Evolutionary conservation across 92 coral and sea anemone species (phyloP), one percentile per base, ranked within the genome.

Genomic region (Pocillopora meandrina): DNA sequence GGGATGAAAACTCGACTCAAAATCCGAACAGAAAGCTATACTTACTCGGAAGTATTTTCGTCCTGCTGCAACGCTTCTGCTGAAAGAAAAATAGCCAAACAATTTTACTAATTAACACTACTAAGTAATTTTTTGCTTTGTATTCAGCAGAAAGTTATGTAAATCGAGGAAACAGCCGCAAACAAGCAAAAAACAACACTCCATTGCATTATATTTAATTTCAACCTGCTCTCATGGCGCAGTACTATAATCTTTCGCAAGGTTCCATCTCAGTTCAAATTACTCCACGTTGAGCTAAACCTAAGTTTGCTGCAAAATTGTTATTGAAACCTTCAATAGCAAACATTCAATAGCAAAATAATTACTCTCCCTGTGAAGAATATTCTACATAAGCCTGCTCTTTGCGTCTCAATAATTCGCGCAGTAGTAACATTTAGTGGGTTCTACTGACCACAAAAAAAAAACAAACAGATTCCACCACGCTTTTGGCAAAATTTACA

Each of bases 121-220:
- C 60, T 69, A 58, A 34, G 35, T 34, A 58, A 71, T 58, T 69
- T 81, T 71, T 81, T 47, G 76, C 66, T 34, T 60, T 60, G n/a
- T n/a, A 15, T 77, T 13, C 68, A 13, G 17, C 68, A 71, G 36
- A 81, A 70, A 81, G 85, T 81, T 81, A 81, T 56, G 85, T 71
- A 81, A 81, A 81, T 59, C 52, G 59, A 18, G 67, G 36, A 71
- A 60, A 58, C 69, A 57, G 78, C 68, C 62, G 15, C 67, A 59
- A 81, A 35, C 18, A 14, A 20, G 60, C 85, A 58, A 8, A 19
- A 3, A 13, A 80, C 56, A 80, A 31, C 56, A 56, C 34, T 19
- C 7, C 59, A 15, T 34, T 9, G 66, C 34, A 16, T 80, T 80
- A 26, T 34, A 17, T 66, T 65, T 49, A 63, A 17, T 77, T 12